phyloP scores from a whole-genome alignment of 2,797 vertebrate genomes.

The Vespertilio murinus region DNA sequence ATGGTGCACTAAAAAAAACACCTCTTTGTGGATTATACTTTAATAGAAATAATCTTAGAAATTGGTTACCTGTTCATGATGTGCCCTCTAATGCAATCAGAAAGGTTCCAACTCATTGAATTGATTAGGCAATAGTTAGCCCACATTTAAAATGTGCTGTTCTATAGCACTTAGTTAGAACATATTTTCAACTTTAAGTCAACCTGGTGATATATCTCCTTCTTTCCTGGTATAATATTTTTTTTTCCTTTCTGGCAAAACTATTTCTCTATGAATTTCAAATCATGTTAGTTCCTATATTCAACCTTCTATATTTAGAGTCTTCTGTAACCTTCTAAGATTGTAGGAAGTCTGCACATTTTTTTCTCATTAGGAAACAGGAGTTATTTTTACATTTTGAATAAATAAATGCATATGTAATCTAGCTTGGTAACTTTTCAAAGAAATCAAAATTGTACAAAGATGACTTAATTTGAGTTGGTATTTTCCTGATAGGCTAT shows the following conservation, averaged over 20 bases:
- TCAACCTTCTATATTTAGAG: not conserved
- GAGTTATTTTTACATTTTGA: not conserved
- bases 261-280: not conserved
- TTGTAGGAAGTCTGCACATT: not conserved
- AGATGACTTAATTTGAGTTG: not conserved
- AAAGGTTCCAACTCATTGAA: slow-evolving; percentile 6
- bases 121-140: slow-evolving; percentile 5
- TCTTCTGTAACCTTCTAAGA: not conserved
- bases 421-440: not conserved
- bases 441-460: not conserved
- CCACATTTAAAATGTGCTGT: not conserved
- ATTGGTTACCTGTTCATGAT: not conserved
- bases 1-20: not conserved
- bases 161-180: not conserved
- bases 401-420: not conserved
- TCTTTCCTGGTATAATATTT: not conserved
- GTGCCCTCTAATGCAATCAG: not conserved
- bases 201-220: not conserved
- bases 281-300: not conserved
- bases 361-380: not conserved
- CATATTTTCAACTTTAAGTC: slow-evolving; percentile 41
- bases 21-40: not conserved
- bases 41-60: not conserved
- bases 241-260: not conserved
- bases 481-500: not conserved